A percentile compares a stretch with the other conserved stretches of the same genome.
These are phyloP conservation scores for Myrmecophaga tridactyla DNA, from an alignment of 2,113 vertebrate genomes.

Conservation along the genomic window DNA sequence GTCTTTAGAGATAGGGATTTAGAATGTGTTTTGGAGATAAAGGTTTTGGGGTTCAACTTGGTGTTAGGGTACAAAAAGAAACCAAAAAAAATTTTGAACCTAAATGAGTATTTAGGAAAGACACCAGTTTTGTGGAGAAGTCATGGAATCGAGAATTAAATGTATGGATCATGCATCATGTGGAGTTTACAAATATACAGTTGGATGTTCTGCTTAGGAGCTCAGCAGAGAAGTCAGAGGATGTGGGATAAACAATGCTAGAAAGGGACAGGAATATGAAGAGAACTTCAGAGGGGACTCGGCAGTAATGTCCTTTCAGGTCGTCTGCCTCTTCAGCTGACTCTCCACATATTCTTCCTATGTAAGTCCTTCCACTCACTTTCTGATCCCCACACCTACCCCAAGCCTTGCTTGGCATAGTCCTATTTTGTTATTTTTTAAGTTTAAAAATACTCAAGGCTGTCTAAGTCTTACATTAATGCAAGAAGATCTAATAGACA, in stretches of 20 bases:
- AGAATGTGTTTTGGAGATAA: not conserved
- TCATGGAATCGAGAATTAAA: not conserved
- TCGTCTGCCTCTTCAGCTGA: not conserved
- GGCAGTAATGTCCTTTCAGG: not conserved
- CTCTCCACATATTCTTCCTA: not conserved
- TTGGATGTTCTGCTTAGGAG: not conserved
- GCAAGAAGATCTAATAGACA: not conserved
- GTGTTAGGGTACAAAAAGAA: not conserved
- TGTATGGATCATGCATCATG: not conserved
- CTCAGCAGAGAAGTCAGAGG: not conserved
- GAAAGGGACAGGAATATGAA: not conserved
- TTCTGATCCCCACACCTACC: not conserved
- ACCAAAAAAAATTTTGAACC: not conserved
- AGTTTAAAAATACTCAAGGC: not conserved
- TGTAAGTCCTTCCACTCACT: not conserved
- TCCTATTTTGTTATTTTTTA: not conserved
- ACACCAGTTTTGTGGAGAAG: not conserved
- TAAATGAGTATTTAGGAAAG: not conserved
- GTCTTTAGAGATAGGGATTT: not conserved
- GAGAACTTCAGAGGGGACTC: not conserved
- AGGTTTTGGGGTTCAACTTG: not conserved
- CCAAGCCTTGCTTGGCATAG: not conserved
- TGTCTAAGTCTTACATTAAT: not conserved
- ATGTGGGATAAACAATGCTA: not conserved
- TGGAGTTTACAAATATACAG: not conserved